A percentile compares a stretch with the other conserved stretches of the same genome.
phyloP scores from a whole-genome alignment of 2,797 vertebrate species.

The Scolopax bukidnonensis region DNA sequence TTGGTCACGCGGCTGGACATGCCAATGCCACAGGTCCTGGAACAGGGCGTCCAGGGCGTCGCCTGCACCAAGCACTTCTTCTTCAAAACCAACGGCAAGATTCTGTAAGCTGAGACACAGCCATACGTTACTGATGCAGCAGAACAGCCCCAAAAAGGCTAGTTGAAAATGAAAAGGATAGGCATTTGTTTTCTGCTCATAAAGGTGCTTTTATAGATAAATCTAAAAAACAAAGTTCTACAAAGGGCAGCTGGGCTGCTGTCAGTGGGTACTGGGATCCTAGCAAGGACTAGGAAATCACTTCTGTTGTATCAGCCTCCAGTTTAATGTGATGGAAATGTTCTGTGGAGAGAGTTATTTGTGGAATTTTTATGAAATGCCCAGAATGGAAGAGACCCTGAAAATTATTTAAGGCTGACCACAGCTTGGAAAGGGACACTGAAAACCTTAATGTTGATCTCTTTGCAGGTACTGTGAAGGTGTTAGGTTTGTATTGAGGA shows the following conservation, averaged over 20 bases:
- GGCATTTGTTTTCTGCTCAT: neutral
- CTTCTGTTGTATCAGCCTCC: neutral
- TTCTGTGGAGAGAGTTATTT: neutral
- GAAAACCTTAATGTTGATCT: neutral
- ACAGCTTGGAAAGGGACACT: neutral
- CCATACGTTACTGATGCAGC: neutral
- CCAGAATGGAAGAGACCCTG: neutral
- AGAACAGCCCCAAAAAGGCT: neutral
- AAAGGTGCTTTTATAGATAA: neutral
- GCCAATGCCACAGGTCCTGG: conserved; percentile 90
- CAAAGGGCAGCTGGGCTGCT: neutral
- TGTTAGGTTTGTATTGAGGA: neutral
- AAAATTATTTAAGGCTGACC: neutral
- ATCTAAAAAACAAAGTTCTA: neutral
- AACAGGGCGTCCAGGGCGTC: conserved; percentile 93
- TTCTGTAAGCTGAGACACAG: conserved; percentile 89
- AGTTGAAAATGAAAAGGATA: neutral
- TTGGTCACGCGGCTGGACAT: conserved; percentile 92
- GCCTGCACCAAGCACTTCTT: conserved; percentile 92
- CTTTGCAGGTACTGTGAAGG: neutral
- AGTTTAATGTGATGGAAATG: neutral
- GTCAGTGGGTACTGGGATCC: neutral
- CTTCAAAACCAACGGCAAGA: conserved; percentile 90
- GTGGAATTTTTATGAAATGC: neutral
- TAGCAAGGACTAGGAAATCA: neutral